Evolutionary conservation across 2,797 vertebrate genomes (phyloP).

Genomic region (Notolabrus celidotus): DNA sequence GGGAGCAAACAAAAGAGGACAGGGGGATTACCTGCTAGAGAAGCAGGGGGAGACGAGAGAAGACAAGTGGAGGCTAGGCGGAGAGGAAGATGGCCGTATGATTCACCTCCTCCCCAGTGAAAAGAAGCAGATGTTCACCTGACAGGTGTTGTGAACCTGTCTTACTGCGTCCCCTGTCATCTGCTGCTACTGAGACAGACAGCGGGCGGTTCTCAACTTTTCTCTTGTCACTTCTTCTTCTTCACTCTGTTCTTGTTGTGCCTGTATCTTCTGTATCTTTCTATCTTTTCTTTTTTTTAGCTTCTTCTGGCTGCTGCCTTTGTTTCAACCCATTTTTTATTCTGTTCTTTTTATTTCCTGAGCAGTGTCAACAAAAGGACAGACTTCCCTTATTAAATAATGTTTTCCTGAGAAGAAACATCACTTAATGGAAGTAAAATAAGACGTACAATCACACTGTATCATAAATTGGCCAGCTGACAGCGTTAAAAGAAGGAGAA

Average conservation of each 20-base stretch:
- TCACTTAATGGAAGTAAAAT: no score
- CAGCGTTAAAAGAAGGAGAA: no score
- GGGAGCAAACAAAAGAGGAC: constrained; percentile 24
- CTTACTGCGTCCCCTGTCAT: constrained; percentile 43
- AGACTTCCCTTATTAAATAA: no score
- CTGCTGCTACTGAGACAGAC: constrained; percentile 8
- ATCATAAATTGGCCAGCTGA: no score
- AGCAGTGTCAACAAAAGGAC: not conserved
- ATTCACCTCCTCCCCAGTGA: constrained; percentile 34
- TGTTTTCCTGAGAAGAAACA: no score
- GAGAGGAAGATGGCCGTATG: not conserved
- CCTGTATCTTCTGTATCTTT: not conserved
- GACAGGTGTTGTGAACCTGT: constrained; percentile 39
- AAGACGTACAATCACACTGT: no score
- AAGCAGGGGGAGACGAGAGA: constrained; percentile 1
- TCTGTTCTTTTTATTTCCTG: no score
- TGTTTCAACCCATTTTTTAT: not conserved
- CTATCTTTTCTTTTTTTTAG: not conserved
- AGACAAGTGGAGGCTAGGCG: constrained; percentile 13
- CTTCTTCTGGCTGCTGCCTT: not conserved
- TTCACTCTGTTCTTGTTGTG: not conserved
- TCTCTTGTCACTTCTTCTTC: not conserved
- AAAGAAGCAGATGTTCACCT: constrained; percentile 49
- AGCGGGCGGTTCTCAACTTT: not conserved
- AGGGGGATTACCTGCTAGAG: constrained; percentile 26